Evolutionary conservation across 2,113 vertebrate species (phyloP).

Genomic region (Chroicocephalus ridibundus): DNA sequence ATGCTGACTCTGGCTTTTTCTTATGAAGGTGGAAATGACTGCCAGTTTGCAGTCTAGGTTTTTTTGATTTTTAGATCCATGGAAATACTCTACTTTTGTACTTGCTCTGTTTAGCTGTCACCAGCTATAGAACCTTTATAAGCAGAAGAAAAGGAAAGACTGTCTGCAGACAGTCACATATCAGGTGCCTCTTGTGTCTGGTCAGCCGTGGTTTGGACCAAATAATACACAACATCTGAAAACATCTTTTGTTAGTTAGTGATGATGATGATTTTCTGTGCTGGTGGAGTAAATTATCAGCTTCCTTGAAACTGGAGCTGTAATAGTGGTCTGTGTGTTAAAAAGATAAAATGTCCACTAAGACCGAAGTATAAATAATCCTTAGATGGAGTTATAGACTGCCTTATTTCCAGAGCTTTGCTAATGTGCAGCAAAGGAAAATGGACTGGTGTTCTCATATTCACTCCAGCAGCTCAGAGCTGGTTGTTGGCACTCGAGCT

Average conservation of each 20-base stretch:
- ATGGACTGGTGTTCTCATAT: rapidly evolving
- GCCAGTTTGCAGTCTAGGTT: not conserved
- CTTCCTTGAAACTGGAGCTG: not conserved
- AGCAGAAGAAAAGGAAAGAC: not conserved
- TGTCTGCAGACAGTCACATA: not conserved
- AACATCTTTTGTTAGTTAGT: not conserved
- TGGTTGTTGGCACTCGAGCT: not conserved
- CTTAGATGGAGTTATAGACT: not conserved
- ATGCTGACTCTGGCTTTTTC: not conserved
- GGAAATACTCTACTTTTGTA: not conserved
- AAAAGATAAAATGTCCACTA: not conserved
- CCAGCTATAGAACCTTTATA: not conserved
- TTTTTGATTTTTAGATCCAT: not conserved
- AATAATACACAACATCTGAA: not conserved
- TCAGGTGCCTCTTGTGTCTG: rapidly evolving
- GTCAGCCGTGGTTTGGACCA: not conserved
- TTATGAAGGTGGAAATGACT: not conserved
- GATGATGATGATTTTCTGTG: not conserved
- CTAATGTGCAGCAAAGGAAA: not conserved
- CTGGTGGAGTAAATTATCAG: not conserved
- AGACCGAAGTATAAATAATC: not conserved
- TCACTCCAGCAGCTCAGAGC: not conserved
- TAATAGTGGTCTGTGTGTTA: not conserved
- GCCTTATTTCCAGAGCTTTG: not conserved
- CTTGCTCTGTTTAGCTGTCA: not conserved